Evolutionary conservation across 1,140 invertebrate species (phyloP).

Genomic region (Pissodes strobi): DNA sequence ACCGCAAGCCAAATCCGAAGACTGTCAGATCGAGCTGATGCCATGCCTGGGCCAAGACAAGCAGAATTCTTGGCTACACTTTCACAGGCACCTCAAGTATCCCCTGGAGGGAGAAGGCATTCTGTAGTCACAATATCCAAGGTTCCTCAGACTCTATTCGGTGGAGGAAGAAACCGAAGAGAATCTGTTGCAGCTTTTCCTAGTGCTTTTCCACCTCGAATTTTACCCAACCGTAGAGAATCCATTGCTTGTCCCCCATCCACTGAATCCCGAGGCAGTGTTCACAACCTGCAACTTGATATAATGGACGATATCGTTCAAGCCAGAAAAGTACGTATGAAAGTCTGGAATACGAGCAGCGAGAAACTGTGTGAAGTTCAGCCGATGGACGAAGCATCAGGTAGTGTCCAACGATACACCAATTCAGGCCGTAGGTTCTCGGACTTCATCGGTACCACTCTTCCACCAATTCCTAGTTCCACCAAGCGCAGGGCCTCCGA

Average conservation of each 20-base stretch:
- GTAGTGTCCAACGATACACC: constrained; percentile 62
- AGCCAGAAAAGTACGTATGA: constrained; percentile 77
- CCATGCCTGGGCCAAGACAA: constrained; percentile 71
- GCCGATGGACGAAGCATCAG: constrained; percentile 67
- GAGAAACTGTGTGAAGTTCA: constrained; percentile 82
- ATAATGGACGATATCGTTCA: constrained; percentile 87
- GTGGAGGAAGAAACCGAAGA: constrained; percentile 73
- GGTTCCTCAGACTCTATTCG: constrained; percentile 74
- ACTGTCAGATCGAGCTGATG: constrained; percentile 75
- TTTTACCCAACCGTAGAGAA: constrained; percentile 57
- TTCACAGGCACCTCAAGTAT: constrained; percentile 69
- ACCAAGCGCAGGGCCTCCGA: constrained; percentile 68
- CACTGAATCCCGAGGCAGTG: constrained; percentile 70
- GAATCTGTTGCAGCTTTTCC: constrained; percentile 80
- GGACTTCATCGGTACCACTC: constrained; percentile 67
- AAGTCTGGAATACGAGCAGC: constrained; percentile 78
- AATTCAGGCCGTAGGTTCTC: constrained; percentile 67
- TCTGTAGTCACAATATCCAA: constrained; percentile 83
- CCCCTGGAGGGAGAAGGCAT: constrained; percentile 74
- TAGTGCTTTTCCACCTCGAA: constrained; percentile 49
- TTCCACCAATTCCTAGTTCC: constrained; percentile 59
- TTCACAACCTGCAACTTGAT: constrained; percentile 80
- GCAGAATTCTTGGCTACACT: constrained; percentile 79
- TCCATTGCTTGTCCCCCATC: constrained; percentile 65
- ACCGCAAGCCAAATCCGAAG: constrained; percentile 82